Evolutionary conservation across 2,113 vertebrate genomes (phyloP).

Genomic region (Pomatorhinus ruficollis): DNA sequence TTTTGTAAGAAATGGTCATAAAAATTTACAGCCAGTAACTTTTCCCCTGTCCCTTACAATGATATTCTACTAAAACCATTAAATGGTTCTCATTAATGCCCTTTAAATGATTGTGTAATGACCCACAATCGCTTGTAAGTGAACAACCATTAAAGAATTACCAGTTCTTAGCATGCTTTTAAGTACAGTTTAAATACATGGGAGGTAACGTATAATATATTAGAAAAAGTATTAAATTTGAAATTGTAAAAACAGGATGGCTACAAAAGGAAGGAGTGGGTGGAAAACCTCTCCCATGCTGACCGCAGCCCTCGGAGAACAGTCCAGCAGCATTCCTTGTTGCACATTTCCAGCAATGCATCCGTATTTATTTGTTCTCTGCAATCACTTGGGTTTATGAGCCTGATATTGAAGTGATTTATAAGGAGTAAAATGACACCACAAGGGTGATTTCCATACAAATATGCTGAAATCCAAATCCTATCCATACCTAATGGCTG

Average conservation of each 20-base stretch:
- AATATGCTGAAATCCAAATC: background rate
- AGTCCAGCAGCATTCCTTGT: background rate
- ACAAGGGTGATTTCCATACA: background rate
- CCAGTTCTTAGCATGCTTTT: conserved; percentile 87
- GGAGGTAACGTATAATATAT: conserved; percentile 83
- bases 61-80: conserved; percentile 92
- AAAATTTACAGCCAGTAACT: conserved; percentile 91
- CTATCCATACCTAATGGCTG: background rate
- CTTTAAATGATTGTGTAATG: conserved; percentile 97
- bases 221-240: conserved; percentile 78
- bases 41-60: conserved; percentile 90
- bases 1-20: conserved; percentile 89
- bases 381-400: background rate
- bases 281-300: conserved; percentile 36
- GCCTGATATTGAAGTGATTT: background rate
- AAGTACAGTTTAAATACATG: conserved; percentile 91
- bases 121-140: conserved; percentile 95
- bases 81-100: conserved; percentile 94
- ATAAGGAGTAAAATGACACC: background rate
- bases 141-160: conserved; percentile 96
- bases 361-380: conserved; percentile 9
- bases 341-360: background rate
- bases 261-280: conserved; percentile 63
- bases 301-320: background rate
- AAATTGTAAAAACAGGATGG: conserved; percentile 70